Percentiles rank a stretch among this genome's conserved stretches.
Evolutionary conservation across 2,113 vertebrate genomes (phyloP).

Genomic region (Antennarius striatus): DNA sequence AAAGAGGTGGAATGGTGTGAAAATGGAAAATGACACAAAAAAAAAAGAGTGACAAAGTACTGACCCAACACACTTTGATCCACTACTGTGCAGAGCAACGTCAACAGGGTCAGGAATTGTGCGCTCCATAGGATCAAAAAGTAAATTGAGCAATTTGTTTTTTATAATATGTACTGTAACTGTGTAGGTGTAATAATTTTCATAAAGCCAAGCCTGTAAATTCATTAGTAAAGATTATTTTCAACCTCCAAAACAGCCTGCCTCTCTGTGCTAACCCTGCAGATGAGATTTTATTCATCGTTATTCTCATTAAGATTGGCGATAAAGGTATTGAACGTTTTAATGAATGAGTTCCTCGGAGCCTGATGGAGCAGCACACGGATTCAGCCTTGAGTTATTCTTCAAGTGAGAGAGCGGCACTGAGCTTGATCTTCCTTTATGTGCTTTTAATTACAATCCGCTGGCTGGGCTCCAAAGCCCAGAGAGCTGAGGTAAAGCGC

Average conservation of each 20-base stretch:
- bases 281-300: conserved; percentile 7
- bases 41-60: neutral
- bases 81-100: no score
- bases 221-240: neutral
- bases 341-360: conserved; percentile 42
- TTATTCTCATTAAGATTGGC: conserved; percentile 33
- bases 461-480: conserved; percentile 63
- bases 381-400: conserved; percentile 45
- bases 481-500: conserved; percentile 51
- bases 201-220: neutral
- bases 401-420: conserved; percentile 43
- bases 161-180: no score
- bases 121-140: no score
- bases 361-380: conserved; percentile 45
- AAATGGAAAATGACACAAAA: neutral
- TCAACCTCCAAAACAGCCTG: conserved; percentile 6
- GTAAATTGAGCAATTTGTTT: no score
- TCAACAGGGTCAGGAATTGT: no score
- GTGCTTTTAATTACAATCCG: conserved; percentile 74
- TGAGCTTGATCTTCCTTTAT: conserved; percentile 73
- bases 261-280: neutral
- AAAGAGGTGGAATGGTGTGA: conserved; percentile 6
- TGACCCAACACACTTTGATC: neutral
- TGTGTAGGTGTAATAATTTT: neutral
- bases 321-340: conserved; percentile 34